Evolutionary conservation across 2,797 vertebrate species (phyloP), one percentile per base, ranked within the genome.

Genomic region (Bradypus variegatus): DNA sequence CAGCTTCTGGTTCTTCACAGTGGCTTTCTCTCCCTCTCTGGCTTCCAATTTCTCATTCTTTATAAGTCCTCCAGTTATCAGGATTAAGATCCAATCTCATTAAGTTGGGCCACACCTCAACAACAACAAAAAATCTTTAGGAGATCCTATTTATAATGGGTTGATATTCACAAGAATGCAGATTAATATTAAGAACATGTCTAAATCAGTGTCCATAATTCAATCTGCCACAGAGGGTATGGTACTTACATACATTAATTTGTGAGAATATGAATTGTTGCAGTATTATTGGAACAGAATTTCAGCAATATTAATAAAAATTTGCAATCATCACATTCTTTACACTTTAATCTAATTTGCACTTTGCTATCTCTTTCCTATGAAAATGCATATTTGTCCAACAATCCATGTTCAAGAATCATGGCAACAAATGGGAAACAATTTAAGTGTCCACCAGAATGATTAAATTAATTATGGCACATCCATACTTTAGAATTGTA

Each of bases 281-380:
- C 3, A 92, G 19, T 9, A 86, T 73, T 53, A 69, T 84, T 84
- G 67, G 41, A 93, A 91, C 21, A 92, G 9, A 83, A 65, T 88
- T 86, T 94, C 36, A 89, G 60, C 76, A 88, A 86, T 67, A 89
- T 83, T 91, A 50, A 86, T 93, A 86, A 91, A 88, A 76, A 83
- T 77, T 86, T 93, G 19, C 3, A 91, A 6, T 90, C 38, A 79
- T 48, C 36, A 70, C 58, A 70, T 77, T 53, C 18, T 80, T 93
- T 86, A 29, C 19, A 86, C n/a, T 86, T 76, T 31, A 91, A 69
- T 76, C 8, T 8, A 90, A 14, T 90, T 64, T 93, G 3, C 27
- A 58, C 60, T 85, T 90, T 76, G 3, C 76, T 91, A 10, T 88
- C 8, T 86, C 16, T 79, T 93, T 92, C 18, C 62, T 84, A 23